Conservation (phyloP, 2,888 invertebrate species). For the Caenorhabditis sp. region DNA sequence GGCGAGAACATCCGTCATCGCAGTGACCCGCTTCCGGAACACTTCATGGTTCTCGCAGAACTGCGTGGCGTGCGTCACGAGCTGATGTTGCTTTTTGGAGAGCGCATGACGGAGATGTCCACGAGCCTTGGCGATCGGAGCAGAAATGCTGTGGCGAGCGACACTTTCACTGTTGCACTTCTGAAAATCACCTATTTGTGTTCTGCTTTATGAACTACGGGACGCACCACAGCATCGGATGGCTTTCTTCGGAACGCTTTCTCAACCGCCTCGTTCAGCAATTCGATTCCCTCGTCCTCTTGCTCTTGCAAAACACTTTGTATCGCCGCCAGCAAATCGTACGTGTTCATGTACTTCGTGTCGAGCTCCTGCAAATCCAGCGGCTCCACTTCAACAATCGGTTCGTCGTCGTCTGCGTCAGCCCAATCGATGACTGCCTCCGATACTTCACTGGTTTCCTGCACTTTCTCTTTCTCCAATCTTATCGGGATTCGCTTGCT, state of each 20-base stretch:
- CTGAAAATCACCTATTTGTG: too few relatives aligned
- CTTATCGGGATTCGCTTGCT: too few relatives aligned
- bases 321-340: constrained; percentile 1
- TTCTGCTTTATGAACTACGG: background rate
- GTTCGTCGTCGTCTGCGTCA: too few relatives aligned
- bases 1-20: background rate
- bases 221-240: background rate
- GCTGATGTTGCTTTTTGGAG: background rate
- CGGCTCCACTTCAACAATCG: background rate
- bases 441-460: too few relatives aligned
- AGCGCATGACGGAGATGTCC: background rate
- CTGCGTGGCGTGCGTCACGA: background rate
- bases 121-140: background rate
- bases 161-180: background rate
- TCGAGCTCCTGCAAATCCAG: background rate
- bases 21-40: constrained; percentile 2
- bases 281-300: background rate
- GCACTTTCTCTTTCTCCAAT: too few relatives aligned
- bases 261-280: background rate
- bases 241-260: background rate
- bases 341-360: background rate
- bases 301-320: background rate
- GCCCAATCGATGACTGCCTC: too few relatives aligned
- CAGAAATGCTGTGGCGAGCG: background rate
- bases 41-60: constrained; percentile 5